A percentile compares a stretch with the other conserved stretches of the same genome.
Evolutionary conservation across 2,888 invertebrate genomes (phyloP).

Genomic region (Marronus borbonicus): DNA sequence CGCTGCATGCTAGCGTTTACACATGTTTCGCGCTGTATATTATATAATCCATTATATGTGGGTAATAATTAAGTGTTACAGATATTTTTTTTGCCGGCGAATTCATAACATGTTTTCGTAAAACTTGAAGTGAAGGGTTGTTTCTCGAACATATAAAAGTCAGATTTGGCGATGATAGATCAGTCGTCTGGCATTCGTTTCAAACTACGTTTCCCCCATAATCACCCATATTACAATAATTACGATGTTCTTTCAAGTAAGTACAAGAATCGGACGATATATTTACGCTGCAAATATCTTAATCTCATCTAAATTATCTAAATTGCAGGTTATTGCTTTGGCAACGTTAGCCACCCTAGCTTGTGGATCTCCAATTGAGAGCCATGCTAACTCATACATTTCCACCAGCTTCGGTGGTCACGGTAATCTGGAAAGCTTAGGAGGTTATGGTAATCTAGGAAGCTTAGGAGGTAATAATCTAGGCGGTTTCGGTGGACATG

Average conservation of each 20-base stretch:
- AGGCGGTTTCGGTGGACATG: background rate
- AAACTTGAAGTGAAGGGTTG: slow-evolving; percentile 6
- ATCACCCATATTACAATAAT: background rate
- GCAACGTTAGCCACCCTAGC: background rate
- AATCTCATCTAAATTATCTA: no score
- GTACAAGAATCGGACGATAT: background rate
- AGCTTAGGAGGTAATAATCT: background rate
- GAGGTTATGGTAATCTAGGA: slow-evolving; percentile 20
- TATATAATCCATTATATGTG: no score
- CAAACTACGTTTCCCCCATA: background rate
- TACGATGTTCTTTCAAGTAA: slow-evolving; percentile 42
- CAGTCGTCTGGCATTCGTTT: background rate
- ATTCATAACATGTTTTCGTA: no score
- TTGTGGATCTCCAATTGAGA: slow-evolving; percentile 14
- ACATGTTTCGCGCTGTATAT: no score
- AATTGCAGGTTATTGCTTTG: slow-evolving; percentile 10
- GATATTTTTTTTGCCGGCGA: no score
- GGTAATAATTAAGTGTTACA: no score
- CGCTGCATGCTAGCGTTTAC: no score
- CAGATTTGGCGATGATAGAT: no score
- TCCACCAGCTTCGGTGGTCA: slow-evolving; percentile 42
- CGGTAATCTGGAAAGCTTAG: background rate
- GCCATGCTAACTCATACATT: slow-evolving; percentile 37
- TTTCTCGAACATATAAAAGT: no score
- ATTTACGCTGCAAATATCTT: background rate